phyloP scores from a whole-genome alignment of 2,888 invertebrate species.

The Thumatha senex region DNA sequence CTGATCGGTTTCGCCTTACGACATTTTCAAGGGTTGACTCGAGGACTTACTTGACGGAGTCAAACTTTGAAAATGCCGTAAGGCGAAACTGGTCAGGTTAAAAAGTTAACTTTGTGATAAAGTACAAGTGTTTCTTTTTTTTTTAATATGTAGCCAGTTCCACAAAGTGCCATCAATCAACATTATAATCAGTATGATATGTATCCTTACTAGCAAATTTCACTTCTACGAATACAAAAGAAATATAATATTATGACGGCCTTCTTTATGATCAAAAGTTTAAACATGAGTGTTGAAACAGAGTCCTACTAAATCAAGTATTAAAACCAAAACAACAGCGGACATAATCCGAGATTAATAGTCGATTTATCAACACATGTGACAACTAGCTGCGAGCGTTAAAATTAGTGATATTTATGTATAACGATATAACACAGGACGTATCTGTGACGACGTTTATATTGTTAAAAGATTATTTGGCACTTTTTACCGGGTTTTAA shows the following conservation, averaged over 20 bases:
- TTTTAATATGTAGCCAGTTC: too few relatives aligned
- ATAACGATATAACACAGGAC: conserved; percentile 6
- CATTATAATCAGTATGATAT: too few relatives aligned
- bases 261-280: too few relatives aligned
- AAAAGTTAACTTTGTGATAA: too few relatives aligned
- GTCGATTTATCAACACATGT: conserved; percentile 56
- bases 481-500: not conserved
- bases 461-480: conserved; percentile 2
- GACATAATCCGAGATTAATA: conserved; percentile 60
- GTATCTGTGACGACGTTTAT: conserved; percentile 1
- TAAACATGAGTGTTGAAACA: conserved; percentile 6
- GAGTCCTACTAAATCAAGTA: conserved; percentile 39
- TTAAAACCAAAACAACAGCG: conserved; percentile 43
- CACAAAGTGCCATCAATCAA: too few relatives aligned
- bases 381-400: conserved; percentile 51
- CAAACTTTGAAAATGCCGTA: too few relatives aligned
- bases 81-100: too few relatives aligned
- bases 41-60: too few relatives aligned
- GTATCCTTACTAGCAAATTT: too few relatives aligned
- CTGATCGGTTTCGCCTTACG: too few relatives aligned
- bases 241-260: not conserved
- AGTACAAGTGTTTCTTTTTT: too few relatives aligned
- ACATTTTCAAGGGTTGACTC: too few relatives aligned
- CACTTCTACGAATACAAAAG: not conserved
- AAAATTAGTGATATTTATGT: conserved; percentile 40